Conservation (phyloP, 2,797 vertebrate genomes). For the Thamnophis elegans region DNA sequence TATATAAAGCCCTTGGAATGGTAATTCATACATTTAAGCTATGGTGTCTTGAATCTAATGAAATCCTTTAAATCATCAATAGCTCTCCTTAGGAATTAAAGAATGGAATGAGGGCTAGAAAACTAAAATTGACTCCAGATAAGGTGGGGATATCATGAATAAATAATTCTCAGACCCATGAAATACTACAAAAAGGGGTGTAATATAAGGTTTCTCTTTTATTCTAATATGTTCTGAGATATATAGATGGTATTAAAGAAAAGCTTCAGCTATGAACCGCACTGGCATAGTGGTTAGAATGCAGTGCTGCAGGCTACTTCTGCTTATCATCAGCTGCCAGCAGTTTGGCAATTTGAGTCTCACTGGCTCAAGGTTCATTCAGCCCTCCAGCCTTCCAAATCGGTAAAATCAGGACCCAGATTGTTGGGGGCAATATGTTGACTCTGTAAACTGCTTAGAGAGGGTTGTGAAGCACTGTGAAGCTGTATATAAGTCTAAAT, state of each 20-base stretch:
- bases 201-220: background rate
- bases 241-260: background rate
- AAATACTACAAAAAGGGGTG: background rate
- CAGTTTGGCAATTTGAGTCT: no score
- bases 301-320: no score
- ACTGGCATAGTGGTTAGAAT: no score
- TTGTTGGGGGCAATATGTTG: no score
- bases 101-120: background rate
- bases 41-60: background rate
- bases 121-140: background rate
- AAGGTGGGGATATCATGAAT: background rate
- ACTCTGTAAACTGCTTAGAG: no score
- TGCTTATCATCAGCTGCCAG: no score
- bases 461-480: no score
- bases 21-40: background rate
- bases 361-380: no score
- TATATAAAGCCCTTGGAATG: background rate
- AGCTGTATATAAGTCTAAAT: no score
- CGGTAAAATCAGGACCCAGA: no score
- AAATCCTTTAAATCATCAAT: background rate
- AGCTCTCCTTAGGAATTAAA: background rate
- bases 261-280: background rate
- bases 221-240: background rate
- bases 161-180: background rate
- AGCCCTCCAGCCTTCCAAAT: no score